Percentiles rank a stretch among this genome's conserved stretches.
Evolutionary conservation across 2,888 invertebrate species (phyloP).

Genomic region (Caenorhabditis wallacei): DNA sequence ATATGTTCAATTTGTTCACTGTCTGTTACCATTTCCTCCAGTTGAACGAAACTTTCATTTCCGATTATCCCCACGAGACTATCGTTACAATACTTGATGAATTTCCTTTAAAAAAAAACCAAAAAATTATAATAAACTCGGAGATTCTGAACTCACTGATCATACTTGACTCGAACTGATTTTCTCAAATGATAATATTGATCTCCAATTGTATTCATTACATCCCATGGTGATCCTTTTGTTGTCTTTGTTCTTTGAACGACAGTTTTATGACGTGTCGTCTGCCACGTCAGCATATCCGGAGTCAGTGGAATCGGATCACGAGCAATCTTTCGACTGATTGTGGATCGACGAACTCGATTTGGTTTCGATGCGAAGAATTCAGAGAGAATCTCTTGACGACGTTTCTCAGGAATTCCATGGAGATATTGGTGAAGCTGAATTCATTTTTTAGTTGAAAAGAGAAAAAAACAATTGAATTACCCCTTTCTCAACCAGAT

Average conservation of each 20-base stretch:
- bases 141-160: slow-evolving; percentile 39
- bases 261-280: slow-evolving; percentile 26
- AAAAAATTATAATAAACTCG: not conserved
- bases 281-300: slow-evolving; percentile 66
- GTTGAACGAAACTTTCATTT: slow-evolving; percentile 39
- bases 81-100: slow-evolving; percentile 59
- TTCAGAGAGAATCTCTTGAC: slow-evolving; percentile 59
- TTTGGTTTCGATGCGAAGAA: slow-evolving; percentile 63
- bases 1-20: slow-evolving; percentile 72
- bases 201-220: slow-evolving; percentile 64
- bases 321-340: slow-evolving; percentile 25
- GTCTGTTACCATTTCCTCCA: slow-evolving; percentile 67
- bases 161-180: slow-evolving; percentile 53
- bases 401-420: slow-evolving; percentile 59
- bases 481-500: slow-evolving; percentile 65
- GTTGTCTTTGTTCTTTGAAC: slow-evolving; percentile 20
- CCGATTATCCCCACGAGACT: slow-evolving; percentile 61
- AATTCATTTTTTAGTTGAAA: not conserved
- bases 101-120: slow-evolving; percentile 44
- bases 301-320: slow-evolving; percentile 53
- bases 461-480: not conserved
- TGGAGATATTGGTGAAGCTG: slow-evolving; percentile 64
- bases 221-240: slow-evolving; percentile 63
- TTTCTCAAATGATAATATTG: slow-evolving; percentile 70
- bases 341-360: slow-evolving; percentile 40